Base-by-base conservation (phyloP, 1,140 invertebrate genomes). In the Spodoptera litura region DNA sequence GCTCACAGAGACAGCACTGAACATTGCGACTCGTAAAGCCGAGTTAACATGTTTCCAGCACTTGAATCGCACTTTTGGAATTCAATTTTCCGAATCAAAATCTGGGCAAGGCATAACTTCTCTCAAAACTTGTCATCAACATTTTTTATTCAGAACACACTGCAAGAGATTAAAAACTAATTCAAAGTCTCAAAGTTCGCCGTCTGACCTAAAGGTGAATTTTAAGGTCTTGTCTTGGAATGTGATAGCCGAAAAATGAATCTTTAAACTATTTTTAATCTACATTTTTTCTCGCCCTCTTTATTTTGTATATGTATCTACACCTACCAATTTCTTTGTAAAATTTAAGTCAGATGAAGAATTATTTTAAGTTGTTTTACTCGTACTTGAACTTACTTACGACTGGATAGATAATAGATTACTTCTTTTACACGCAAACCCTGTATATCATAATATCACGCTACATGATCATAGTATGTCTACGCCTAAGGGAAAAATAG, bases 21-120 rank as follows among this genome's bases (percentile, higher is more conserved):
- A 70, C 64, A 68, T 68, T 35, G 68, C 52, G 31, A 56, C 25
- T 71, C 68, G 20, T 71, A 71, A 71, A 71, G 68, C 52, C 68
- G 52, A 27, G 68, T 71, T 56, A 55, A n/a, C 52, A 56, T 20
- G 44, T 31, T 27, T 27, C 58, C 61, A 38, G 35, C 35, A 38
- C 31, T 35, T n/a, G 64, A 68, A 68, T 27, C 64, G 49, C 15
- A 38, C 13, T 38, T 44, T 49, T 53, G 49, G 12, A 53, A 70
- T 15, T 25, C 5, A 66, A 49, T 49, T 66, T 25, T 64, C 15
- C n/a, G 12, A 66, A 49, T 49, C 35, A 15, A 64, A 64, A 2
- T 25, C 2, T 4, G 8, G 2, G n/a, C 8, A 3, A 9, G 5
- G 6, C 13, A 20, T 20, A n/a, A 10, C 10, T 66, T 49, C 49